phyloP scores from a whole-genome alignment of 2,888 invertebrate genomes.

The Anaspis maculata region DNA sequence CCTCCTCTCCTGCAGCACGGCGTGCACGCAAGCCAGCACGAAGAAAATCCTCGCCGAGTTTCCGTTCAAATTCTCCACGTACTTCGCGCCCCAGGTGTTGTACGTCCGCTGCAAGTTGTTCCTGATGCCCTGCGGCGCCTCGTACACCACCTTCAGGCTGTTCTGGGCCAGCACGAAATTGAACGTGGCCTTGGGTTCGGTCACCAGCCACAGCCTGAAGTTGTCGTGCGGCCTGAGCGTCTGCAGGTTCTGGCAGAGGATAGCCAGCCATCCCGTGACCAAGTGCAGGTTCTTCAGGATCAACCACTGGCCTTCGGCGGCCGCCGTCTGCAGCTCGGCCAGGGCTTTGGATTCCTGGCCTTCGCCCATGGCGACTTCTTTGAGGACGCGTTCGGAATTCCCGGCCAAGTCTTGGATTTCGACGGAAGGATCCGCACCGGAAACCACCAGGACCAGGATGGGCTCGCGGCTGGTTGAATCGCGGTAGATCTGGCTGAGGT shows the following conservation, averaged over 20 bases:
- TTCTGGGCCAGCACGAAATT: constrained; percentile 67
- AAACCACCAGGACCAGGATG: constrained; percentile 74
- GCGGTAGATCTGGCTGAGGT: constrained; percentile 44
- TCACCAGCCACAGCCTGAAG: constrained; percentile 73
- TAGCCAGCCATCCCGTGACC: constrained; percentile 60
- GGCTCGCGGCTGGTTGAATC: constrained; percentile 58
- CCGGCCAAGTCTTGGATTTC: constrained; percentile 64
- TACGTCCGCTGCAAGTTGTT: constrained; percentile 70
- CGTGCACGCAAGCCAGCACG: constrained; percentile 80
- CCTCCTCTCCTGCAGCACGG: constrained; percentile 83
- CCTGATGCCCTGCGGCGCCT: constrained; percentile 80
- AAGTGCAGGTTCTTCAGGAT: constrained; percentile 76
- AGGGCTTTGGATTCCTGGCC: constrained; percentile 63
- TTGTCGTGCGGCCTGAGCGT: constrained; percentile 42
- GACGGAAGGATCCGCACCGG: constrained; percentile 85
- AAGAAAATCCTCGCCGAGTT: constrained; percentile 51
- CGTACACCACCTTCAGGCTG: constrained; percentile 72
- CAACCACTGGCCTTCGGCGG: constrained; percentile 63
- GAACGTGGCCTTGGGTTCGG: constrained; percentile 71
- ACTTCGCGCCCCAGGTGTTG: constrained; percentile 55
- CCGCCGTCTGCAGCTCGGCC: constrained; percentile 49
- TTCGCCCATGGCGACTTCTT: constrained; percentile 64
- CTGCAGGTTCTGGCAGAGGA: constrained; percentile 60
- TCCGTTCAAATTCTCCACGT: constrained; percentile 30
- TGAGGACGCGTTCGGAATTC: constrained; percentile 21